Base-by-base conservation (phyloP, 1,140 invertebrate species). In the Acyrthosiphon pisum region DNA sequence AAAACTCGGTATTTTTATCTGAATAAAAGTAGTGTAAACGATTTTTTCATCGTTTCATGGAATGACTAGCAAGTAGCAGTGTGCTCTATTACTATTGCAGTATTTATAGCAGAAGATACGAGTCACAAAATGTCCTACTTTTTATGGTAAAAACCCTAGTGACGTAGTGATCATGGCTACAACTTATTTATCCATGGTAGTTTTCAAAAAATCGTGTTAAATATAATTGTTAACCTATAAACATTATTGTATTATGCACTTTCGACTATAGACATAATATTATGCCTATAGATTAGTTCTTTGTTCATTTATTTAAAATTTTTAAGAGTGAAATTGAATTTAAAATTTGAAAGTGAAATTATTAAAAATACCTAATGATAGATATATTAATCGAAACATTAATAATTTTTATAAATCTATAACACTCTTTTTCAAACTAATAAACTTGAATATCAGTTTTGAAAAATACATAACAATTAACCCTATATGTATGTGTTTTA, bases 11-110 rank as follows among this genome's bases (percentile, higher is more conserved):
- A n/a, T 90, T 90, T 90, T 60, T 60, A 68, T 44, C 26, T 6
- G 6, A 90, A 68, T 60, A 90, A 90, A 90, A 68, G 37, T 90
- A 90, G 89, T 90, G 14, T 90, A n/a, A 90, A 90, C 35, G 23
- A 90, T 68, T 68, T 60, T 90, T 90, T 68, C 37, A 60, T 90
- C 46, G 53, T 90, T 68, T 89, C 88, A 41, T 56, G 35, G 35
- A 89, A 89, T 89, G 87, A 88, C 88, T 90, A 50, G 35, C 20
- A 22, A 60, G 22, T 60, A 60, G 48, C 14, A 83, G 18, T 48
- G 20, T 68, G 23, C 53, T 30, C 11, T 90, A 20, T 90, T 90
- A 60, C 35, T 90, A 14, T 53, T 90, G 30, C 35, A 83, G 87
- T 89, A 89, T 89, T 56, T 89, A 89, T 56, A 56, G 9, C 6